Conservation (phyloP, 2,888 invertebrate genomes). For the Odontocerum albicorne region DNA sequence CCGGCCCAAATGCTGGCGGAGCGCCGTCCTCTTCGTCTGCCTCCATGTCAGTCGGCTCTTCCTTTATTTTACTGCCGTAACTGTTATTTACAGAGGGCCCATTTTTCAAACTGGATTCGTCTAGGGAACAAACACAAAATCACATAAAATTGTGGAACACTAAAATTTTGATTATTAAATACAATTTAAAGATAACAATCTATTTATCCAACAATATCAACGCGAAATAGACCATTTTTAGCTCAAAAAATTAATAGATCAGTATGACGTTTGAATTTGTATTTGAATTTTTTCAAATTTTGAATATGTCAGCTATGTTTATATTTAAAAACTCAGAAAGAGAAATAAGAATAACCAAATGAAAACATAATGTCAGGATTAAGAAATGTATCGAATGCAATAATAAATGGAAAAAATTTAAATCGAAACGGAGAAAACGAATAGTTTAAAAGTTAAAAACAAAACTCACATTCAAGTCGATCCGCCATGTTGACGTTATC, state of each 20-base stretch:
- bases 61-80: slow-evolving; percentile 48
- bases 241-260: slow-evolving; percentile 23
- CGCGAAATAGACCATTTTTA: slow-evolving; percentile 10
- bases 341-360: slow-evolving; percentile 19
- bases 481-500: slow-evolving; percentile 76
- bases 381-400: slow-evolving; percentile 1
- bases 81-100: slow-evolving; percentile 43
- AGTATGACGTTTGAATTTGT: slow-evolving; percentile 31
- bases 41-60: slow-evolving; percentile 64
- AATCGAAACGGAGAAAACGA: slow-evolving; percentile 32
- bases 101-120: slow-evolving; percentile 46
- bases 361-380: slow-evolving; percentile 5
- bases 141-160: background rate
- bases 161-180: too few relatives aligned
- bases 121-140: slow-evolving; percentile 9
- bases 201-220: too few relatives aligned
- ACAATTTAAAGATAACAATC: too few relatives aligned
- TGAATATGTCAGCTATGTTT: slow-evolving; percentile 47
- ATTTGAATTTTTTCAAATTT: slow-evolving; percentile 60
- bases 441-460: slow-evolving; percentile 43
- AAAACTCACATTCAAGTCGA: slow-evolving; percentile 76
- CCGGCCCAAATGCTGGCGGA: slow-evolving; percentile 74
- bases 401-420: slow-evolving; percentile 17
- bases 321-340: slow-evolving; percentile 38
- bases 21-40: slow-evolving; percentile 69